Base-by-base conservation (phyloP, 2,888 invertebrate genomes). In the Harpalus rufipes region DNA sequence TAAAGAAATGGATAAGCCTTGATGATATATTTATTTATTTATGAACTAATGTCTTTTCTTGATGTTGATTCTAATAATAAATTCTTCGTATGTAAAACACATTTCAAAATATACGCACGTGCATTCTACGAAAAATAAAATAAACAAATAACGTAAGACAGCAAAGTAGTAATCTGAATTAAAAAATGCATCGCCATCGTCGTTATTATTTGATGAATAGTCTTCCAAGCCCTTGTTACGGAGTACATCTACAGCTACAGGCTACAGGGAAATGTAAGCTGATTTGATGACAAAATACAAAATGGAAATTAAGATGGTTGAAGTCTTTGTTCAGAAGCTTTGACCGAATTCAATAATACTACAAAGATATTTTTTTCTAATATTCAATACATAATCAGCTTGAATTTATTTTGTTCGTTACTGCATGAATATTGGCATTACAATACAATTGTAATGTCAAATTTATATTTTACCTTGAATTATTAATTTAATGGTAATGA, bases 141-240 rank as follows among this genome's bases (percentile, higher is more conserved):
- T 10, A 72, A 63, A 72, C 41, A 72, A 72, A 72, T 51, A 72
- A 72, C 39, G 10, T 6, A 65, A 21, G 16, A 7, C 32, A 32
- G 8, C 72, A 7, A 72, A 21, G 72, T 12, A 14, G 41, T 72
- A 21, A 39, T 14, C 76, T 12, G 32, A 74, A 1, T 32, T 68
- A 81, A 51, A 61, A 80, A 39, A 16, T 74, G 44, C 14, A 80
- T 12, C 58, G 32, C 21, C 21, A 21, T 21, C 21, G 21, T 3
- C 21, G 3, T 39, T 25, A 59, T 58, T 21, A 81, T 59, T 58
- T 18, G 25, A 56, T 78, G 18, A 25, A 14, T 18, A 51, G 44
- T 0, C 12, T 51, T 3, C 10, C 44, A 12, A 51, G 44, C 8
- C 44, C 44, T 51, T 51, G 44, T 51, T 51, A 51, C 8, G 32